These are phyloP conservation scores for Oophaga sylvatica DNA, from an alignment of 2,797 vertebrate genomes.

Conservation along the genomic window DNA sequence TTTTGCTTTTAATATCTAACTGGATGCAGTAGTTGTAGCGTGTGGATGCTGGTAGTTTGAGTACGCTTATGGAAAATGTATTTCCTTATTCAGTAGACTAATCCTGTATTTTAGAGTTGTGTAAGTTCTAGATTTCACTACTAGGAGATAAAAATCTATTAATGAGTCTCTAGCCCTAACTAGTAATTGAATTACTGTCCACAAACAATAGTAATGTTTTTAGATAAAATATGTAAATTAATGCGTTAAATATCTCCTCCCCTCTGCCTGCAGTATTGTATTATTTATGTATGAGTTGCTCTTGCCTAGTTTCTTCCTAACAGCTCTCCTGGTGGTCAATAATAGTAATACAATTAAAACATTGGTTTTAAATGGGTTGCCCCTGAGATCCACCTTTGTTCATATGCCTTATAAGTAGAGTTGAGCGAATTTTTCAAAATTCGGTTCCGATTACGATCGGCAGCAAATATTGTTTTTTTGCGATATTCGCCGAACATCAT, in stretches of 20 bases:
- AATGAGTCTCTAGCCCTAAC: neutral
- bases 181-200: neutral
- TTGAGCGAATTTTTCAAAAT: no score
- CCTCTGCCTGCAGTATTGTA: neutral
- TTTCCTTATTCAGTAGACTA: slow-evolving; percentile 72
- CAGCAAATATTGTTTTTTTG: no score
- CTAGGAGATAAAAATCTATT: neutral
- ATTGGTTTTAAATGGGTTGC: no score
- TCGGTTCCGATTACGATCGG: no score
- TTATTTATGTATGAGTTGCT: neutral
- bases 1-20: slow-evolving; percentile 7
- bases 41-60: slow-evolving; percentile 35
- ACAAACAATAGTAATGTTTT: neutral
- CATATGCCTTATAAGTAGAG: no score
- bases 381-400: no score
- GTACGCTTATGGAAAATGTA: slow-evolving; percentile 72
- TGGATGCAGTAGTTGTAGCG: neutral
- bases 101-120: slow-evolving; percentile 64
- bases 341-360: neutral
- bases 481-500: no score
- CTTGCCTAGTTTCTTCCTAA: neutral
- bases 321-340: no score
- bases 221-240: neutral
- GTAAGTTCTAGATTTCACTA: neutral
- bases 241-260: neutral